Conservation (phyloP, 2,797 vertebrate genomes). For the Hyperoplus immaculatus region DNA sequence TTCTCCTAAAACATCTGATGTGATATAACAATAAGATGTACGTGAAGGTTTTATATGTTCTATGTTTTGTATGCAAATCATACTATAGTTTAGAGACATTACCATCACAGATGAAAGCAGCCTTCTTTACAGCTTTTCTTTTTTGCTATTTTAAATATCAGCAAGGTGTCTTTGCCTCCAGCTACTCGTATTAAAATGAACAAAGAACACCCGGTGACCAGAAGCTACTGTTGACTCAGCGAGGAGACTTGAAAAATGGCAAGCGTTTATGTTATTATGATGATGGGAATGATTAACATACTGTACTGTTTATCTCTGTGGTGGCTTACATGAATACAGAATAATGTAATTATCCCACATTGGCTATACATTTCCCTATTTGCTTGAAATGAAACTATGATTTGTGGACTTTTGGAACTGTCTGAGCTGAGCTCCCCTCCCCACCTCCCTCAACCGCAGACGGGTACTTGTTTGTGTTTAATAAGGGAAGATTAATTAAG, state of each 20-base stretch:
- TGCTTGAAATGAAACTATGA: constrained; percentile 67
- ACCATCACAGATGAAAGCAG: background rate
- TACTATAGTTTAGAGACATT: background rate
- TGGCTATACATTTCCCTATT: constrained; percentile 68
- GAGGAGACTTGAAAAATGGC: constrained; percentile 1
- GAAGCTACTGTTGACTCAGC: constrained; percentile 20
- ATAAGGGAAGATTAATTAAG: constrained; percentile 84
- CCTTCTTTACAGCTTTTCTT: constrained; percentile 9
- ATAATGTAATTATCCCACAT: constrained; percentile 57
- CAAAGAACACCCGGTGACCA: constrained; percentile 13
- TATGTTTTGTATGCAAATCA: background rate
- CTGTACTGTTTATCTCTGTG: constrained; percentile 25
- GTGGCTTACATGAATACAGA: constrained; percentile 31
- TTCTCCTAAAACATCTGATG: constrained; percentile 1
- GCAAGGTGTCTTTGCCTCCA: constrained; percentile 8
- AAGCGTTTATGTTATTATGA: constrained; percentile 17
- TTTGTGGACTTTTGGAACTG: constrained; percentile 56
- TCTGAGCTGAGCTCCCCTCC: constrained; percentile 12
- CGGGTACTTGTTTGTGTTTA: constrained; percentile 79
- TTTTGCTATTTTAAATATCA: constrained; percentile 20
- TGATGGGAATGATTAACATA: constrained; percentile 36
- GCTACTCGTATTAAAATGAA: constrained; percentile 4
- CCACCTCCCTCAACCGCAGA: constrained; percentile 34
- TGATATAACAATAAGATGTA: background rate
- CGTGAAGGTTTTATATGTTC: background rate